Base-by-base conservation (phyloP, 2,888 invertebrate species). In the Cinara cedri region DNA sequence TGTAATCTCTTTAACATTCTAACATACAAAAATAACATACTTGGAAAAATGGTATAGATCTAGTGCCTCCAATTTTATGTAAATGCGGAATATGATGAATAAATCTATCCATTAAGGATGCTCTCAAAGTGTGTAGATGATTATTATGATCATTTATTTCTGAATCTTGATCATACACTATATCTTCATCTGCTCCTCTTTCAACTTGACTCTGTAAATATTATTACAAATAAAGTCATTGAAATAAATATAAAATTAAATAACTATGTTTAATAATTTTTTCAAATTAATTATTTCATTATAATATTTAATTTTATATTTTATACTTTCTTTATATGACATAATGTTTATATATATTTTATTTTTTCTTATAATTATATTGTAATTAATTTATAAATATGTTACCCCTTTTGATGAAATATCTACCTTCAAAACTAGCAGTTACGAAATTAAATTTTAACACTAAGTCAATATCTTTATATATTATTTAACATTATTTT, bases 21-120 rank as follows among this genome's bases (percentile, higher is more conserved):
- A 21, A 19, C 21, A 11, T 11, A 11, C 13, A 19, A 49, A 1
- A 21, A 44, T 44, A 71, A 72, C 83, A 81, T 82, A 93, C 94
- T 90, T 97, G 97, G 86, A 97, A 91, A 84, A 95, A 94, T 0
- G 97, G 97, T 85, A 97, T 94, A 24, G 94, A 92, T 81, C 94
- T 89, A 10, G 94, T 91, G 1, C 97, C 97, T 26, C 93, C 93
- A 82, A 94, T 90, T 66, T 90, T 88, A 83, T 92, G 89, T 76
- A 97, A 87, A 70, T 91, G 89, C 0, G 93, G 92, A 83, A 97
- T 87, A 82, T 94, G 91, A 81, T 92, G 91, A 70, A 95, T 89
- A 62, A 95, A 89, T 82, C 91, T 90, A 74, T 93, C 91, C 55
- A 96, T 86, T 72, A 96, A 87, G 26, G 92, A 88, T 71, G 93